Percentiles rank a stretch among this genome's conserved stretches.
These are phyloP conservation scores for Pediacus dermestoides DNA, from an alignment of 2,888 invertebrate species.

Conservation along the genomic window DNA sequence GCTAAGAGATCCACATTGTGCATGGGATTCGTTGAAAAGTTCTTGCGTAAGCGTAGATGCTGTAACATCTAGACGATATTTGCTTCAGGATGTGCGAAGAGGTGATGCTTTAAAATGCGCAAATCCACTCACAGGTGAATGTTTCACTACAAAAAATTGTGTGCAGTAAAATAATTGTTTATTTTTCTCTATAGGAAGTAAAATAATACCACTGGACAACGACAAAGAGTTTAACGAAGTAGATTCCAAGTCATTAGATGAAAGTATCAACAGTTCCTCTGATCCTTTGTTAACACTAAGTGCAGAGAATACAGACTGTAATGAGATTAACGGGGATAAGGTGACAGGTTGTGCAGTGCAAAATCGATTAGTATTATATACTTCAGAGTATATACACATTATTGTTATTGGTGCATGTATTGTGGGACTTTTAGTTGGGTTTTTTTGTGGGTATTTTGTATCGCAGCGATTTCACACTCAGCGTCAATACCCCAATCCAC, in stretches of 20 bases:
- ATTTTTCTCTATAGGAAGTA: constrained; percentile 24
- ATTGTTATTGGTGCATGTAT: constrained; percentile 73
- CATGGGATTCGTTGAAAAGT: constrained; percentile 74
- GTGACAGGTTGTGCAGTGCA: constrained; percentile 43
- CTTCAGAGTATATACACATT: constrained; percentile 75
- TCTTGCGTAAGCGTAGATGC: constrained; percentile 56
- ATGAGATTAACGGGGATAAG: constrained; percentile 35
- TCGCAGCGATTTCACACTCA: constrained; percentile 70
- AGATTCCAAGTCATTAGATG: constrained; percentile 26
- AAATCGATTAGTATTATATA: constrained; percentile 66
- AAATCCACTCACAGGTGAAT: too few relatives aligned
- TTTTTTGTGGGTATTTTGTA: constrained; percentile 80
- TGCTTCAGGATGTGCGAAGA: constrained; percentile 69
- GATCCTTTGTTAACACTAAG: constrained; percentile 38
- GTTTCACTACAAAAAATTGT: too few relatives aligned
- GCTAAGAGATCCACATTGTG: constrained; percentile 96
- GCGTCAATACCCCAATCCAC: constrained; percentile 68
- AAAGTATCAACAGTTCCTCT: constrained; percentile 20
- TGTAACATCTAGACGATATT: constrained; percentile 41
- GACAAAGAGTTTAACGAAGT: constrained; percentile 42
- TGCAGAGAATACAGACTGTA: constrained; percentile 39
- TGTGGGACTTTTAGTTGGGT: constrained; percentile 76
- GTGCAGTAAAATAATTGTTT: too few relatives aligned
- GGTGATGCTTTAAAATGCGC: constrained; percentile 65
- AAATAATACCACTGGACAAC: constrained; percentile 24